These are phyloP conservation scores for Pristionchus entomophagus DNA, from an alignment of 2,888 invertebrate species.

Conservation along the genomic window DNA sequence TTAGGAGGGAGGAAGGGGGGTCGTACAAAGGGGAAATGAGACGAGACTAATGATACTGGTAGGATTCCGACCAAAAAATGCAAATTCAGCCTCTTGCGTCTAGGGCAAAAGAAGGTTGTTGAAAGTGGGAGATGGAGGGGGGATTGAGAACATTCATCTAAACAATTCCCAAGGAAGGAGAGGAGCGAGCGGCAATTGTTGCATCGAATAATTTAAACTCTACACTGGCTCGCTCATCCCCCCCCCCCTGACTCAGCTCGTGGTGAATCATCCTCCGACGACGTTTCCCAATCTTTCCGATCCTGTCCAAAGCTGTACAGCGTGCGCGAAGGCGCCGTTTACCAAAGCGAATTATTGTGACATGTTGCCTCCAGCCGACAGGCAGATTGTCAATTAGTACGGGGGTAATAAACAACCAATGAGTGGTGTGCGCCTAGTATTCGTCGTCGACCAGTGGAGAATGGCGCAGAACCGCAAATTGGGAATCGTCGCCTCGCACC, in stretches of 20 bases:
- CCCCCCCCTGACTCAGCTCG: not conserved
- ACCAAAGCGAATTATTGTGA: not conserved
- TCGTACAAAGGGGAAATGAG: not conserved
- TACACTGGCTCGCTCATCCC: not conserved
- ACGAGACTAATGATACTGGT: slow-evolving; percentile 8
- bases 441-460: slow-evolving; percentile 24
- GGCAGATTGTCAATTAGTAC: slow-evolving; percentile 17
- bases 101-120: not conserved
- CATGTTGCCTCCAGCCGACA: not conserved
- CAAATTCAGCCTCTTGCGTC: not conserved
- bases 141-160: slow-evolving; percentile 6
- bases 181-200: not conserved
- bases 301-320: slow-evolving; percentile 39
- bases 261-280: slow-evolving; percentile 40
- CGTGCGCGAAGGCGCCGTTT: slow-evolving; percentile 14
- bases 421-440: slow-evolving; percentile 12
- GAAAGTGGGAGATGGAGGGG: not conserved
- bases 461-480: not conserved
- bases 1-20: slow-evolving; percentile 14
- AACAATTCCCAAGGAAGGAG: not conserved
- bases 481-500: slow-evolving; percentile 10
- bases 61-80: not conserved
- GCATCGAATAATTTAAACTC: slow-evolving; percentile 20
- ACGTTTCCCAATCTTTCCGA: slow-evolving; percentile 21
- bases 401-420: not conserved